phyloP scores from a whole-genome alignment of 2,888 invertebrate genomes.

The Frankliniella intonsa region DNA sequence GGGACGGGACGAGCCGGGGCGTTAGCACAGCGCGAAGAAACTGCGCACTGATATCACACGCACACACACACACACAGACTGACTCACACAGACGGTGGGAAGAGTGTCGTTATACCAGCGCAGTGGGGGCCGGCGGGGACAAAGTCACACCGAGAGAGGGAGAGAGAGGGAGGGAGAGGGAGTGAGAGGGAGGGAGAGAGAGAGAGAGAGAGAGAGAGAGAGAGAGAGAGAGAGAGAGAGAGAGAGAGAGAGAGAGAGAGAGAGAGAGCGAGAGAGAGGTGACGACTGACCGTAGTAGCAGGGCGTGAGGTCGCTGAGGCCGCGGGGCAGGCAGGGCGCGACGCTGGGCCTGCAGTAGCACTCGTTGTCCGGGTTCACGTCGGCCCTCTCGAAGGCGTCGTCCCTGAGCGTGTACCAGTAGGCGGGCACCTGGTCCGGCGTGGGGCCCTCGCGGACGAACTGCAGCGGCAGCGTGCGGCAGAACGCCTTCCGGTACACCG shows the following conservation, averaged over 20 bases:
- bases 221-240: slow-evolving; percentile 1
- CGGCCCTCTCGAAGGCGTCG: slow-evolving; percentile 54
- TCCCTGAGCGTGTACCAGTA: slow-evolving; percentile 58
- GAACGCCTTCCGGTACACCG: slow-evolving; percentile 67
- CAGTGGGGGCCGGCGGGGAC: too few species aligned
- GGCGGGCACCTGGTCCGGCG: slow-evolving; percentile 54
- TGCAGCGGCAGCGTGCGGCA: slow-evolving; percentile 63
- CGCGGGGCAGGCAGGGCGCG: slow-evolving; percentile 54
- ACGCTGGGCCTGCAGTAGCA: slow-evolving; percentile 57
- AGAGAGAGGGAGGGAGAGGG: not conserved
- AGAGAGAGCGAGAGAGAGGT: not conserved
- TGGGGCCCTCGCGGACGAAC: slow-evolving; percentile 45
- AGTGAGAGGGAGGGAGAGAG: not conserved
- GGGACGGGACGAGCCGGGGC: too few species aligned
- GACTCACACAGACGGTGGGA: too few species aligned
- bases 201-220: not conserved
- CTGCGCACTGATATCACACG: too few species aligned
- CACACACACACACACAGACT: too few species aligned
- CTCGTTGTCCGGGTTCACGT: slow-evolving; percentile 55
- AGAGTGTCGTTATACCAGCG: too few species aligned
- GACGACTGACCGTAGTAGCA: slow-evolving; percentile 60
- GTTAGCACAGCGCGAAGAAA: too few species aligned
- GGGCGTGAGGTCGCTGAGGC: slow-evolving; percentile 63
- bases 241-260: slow-evolving; percentile 25
- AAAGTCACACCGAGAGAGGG: too few species aligned